Conservation (phyloP, 1,140 invertebrate species). For the Hypothenemus hampei region DNA sequence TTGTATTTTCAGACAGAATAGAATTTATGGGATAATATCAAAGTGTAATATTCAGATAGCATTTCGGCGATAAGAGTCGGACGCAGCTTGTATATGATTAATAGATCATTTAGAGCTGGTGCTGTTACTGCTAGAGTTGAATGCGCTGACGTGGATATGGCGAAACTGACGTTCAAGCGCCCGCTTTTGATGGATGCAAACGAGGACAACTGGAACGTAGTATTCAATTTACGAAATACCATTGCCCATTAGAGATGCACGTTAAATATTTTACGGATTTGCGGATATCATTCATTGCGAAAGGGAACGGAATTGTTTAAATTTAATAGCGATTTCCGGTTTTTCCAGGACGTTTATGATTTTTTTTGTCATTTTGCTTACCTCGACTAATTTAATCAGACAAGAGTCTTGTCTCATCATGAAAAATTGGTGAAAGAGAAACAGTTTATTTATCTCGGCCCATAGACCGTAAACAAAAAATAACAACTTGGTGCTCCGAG, state of each 20-base stretch:
- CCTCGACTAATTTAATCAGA: no score
- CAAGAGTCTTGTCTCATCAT: background rate
- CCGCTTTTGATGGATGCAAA: background rate
- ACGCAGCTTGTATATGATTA: conserved; percentile 30
- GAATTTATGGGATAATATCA: conserved; percentile 31
- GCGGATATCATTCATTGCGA: no score
- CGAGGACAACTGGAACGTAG: background rate
- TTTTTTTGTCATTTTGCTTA: no score
- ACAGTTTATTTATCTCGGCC: conserved; percentile 6
- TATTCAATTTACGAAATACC: no score
- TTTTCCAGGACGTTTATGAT: no score
- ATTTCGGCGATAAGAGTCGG: conserved; percentile 27
- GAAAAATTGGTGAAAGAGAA: conserved; percentile 1
- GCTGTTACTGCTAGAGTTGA: no score
- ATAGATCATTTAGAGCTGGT: conserved; percentile 25
- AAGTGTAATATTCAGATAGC: conserved; percentile 30
- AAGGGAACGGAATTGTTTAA: no score
- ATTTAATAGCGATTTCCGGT: no score
- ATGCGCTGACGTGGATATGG: conserved; percentile 24
- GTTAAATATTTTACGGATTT: no score
- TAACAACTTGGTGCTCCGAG: conserved; percentile 8
- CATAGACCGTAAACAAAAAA: conserved; percentile 13
- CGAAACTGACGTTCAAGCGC: conserved; percentile 12
- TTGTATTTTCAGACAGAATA: conserved; percentile 19
- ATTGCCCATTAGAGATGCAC: no score